Conservation (phyloP, 1,140 invertebrate genomes). For the Drosophila chauvacae region DNA sequence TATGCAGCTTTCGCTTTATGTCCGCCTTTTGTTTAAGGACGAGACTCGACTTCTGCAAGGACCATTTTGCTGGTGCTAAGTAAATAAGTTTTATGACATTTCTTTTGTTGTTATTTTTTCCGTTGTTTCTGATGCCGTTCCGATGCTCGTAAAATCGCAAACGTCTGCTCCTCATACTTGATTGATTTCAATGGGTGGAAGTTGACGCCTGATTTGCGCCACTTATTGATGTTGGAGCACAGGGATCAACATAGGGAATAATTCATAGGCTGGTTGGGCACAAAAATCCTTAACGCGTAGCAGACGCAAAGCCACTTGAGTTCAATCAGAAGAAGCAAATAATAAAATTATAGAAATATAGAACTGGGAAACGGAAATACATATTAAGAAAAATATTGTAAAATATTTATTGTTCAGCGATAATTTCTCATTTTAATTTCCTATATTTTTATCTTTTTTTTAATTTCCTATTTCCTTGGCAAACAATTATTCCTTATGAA, state of each 20-base stretch:
- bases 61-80: slow-evolving; percentile 71
- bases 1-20: slow-evolving; percentile 60
- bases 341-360: neutral
- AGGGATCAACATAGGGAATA: slow-evolving; percentile 29
- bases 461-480: neutral
- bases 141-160: slow-evolving; percentile 66
- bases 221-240: slow-evolving; percentile 25
- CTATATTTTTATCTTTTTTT: too few relatives aligned
- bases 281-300: neutral
- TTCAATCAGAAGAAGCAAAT: neutral
- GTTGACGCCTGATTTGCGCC: slow-evolving; percentile 28
- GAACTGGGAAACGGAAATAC: neutral
- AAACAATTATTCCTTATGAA: slow-evolving; percentile 25
- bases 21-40: slow-evolving; percentile 59
- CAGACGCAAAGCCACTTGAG: slow-evolving; percentile 1
- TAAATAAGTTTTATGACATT: slow-evolving; percentile 82
- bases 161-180: slow-evolving; percentile 64
- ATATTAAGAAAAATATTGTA: too few relatives aligned
- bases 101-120: slow-evolving; percentile 39
- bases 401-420: neutral
- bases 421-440: neutral
- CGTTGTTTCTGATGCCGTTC: slow-evolving; percentile 30
- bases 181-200: slow-evolving; percentile 69
- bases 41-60: slow-evolving; percentile 20
- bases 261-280: slow-evolving; percentile 28